phyloP scores from a whole-genome alignment of 2,888 invertebrate genomes.

The Antitype chi region DNA sequence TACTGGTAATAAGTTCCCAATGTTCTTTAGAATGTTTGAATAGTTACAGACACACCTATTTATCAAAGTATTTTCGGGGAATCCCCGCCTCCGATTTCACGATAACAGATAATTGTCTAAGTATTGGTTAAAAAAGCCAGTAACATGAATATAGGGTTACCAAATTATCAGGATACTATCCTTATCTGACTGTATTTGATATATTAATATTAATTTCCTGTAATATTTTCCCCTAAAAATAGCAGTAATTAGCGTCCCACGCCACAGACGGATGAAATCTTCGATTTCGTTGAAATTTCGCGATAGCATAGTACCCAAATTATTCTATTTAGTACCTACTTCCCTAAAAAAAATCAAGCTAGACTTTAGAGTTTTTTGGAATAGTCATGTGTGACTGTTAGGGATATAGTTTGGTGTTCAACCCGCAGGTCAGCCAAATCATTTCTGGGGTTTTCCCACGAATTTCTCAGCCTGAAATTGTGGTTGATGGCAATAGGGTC shows the following conservation, averaged over 20 bases:
- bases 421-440: neutral
- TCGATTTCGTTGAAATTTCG: too few relatives aligned
- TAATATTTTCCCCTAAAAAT: neutral
- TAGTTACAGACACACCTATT: neutral
- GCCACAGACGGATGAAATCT: too few relatives aligned
- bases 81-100: neutral
- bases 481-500: neutral
- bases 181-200: neutral
- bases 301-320: too few relatives aligned
- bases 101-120: too few relatives aligned
- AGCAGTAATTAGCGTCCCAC: neutral
- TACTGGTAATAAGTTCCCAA: neutral
- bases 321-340: too few relatives aligned
- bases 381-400: neutral
- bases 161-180: neutral
- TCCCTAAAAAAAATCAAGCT: too few relatives aligned
- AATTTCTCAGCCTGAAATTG: neutral
- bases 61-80: neutral
- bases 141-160: neutral
- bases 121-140: too few relatives aligned
- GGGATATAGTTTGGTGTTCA: too few relatives aligned
- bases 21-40: neutral
- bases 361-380: neutral
- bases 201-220: neutral
- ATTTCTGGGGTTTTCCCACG: neutral